Evolutionary conservation across 2,888 invertebrate species (phyloP).

Genomic region (Geophilus truncorum): DNA sequence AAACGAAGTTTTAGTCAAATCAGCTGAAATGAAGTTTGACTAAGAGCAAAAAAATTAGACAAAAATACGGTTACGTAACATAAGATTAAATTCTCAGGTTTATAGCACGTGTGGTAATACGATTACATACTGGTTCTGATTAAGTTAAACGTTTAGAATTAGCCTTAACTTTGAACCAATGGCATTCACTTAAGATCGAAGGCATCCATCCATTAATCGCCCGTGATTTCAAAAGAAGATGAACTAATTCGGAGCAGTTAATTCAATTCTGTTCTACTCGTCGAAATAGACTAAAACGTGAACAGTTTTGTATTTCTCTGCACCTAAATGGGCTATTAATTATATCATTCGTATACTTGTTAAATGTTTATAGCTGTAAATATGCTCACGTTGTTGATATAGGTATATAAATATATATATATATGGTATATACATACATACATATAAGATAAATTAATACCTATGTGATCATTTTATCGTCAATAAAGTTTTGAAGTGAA

Average conservation of each 20-base stretch:
- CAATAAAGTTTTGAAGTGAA: background rate
- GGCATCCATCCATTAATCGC: background rate
- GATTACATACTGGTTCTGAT: background rate
- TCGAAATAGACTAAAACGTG: background rate
- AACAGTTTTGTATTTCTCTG: background rate
- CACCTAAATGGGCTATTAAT: background rate
- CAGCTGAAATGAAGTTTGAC: background rate
- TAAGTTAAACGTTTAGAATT: background rate
- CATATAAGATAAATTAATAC: background rate
- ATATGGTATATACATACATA: background rate
- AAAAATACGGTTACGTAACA: too few species aligned
- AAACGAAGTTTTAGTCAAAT: background rate
- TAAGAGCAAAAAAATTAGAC: background rate
- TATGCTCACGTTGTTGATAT: background rate
- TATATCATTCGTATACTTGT: conserved; percentile 10
- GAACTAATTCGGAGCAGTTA: background rate
- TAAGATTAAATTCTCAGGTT: background rate
- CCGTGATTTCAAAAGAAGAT: background rate
- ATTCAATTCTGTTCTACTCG: background rate
- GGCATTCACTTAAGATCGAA: background rate
- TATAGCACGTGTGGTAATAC: background rate
- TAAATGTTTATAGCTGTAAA: background rate
- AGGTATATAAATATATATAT: background rate
- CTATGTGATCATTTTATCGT: background rate
- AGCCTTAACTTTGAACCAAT: background rate